Evolutionary conservation across 2,888 invertebrate species (phyloP).

Genomic region (Agrochola circellaris): DNA sequence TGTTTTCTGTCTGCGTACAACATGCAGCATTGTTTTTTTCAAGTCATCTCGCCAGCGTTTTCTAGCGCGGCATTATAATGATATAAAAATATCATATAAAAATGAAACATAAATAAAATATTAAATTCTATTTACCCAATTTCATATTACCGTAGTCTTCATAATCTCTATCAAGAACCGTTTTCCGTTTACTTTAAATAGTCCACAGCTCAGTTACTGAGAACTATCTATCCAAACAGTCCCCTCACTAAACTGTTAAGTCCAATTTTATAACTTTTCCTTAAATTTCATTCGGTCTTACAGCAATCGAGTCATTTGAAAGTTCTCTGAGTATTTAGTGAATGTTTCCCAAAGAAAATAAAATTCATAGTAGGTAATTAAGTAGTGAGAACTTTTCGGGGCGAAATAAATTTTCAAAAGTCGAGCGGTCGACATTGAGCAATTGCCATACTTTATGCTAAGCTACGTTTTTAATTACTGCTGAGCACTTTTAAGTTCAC

Average conservation of each 20-base stretch:
- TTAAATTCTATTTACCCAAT: neutral
- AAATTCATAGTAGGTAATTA: slow-evolving; percentile 68
- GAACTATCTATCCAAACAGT: slow-evolving; percentile 30
- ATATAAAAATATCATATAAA: too few relatives aligned
- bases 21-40: neutral
- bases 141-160: neutral
- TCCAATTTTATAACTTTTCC: slow-evolving; percentile 40
- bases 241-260: slow-evolving; percentile 23
- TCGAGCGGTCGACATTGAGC: slow-evolving; percentile 82
- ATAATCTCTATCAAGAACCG: slow-evolving; percentile 8
- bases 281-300: slow-evolving; percentile 30
- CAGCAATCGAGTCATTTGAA: slow-evolving; percentile 44
- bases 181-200: slow-evolving; percentile 18
- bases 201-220: slow-evolving; percentile 3
- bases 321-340: slow-evolving; percentile 46
- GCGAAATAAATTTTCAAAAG: slow-evolving; percentile 77
- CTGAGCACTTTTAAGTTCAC: slow-evolving; percentile 80
- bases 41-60: too few relatives aligned
- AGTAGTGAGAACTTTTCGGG: slow-evolving; percentile 67
- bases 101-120: neutral
- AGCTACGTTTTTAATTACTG: slow-evolving; percentile 87
- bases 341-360: slow-evolving; percentile 52
- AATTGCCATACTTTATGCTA: slow-evolving; percentile 86
- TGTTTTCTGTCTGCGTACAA: neutral
- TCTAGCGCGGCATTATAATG: neutral